A percentile compares a stretch with the other conserved stretches of the same genome.
Evolutionary conservation across 2,888 invertebrate genomes (phyloP).

Genomic region (Orthosia gothica): DNA sequence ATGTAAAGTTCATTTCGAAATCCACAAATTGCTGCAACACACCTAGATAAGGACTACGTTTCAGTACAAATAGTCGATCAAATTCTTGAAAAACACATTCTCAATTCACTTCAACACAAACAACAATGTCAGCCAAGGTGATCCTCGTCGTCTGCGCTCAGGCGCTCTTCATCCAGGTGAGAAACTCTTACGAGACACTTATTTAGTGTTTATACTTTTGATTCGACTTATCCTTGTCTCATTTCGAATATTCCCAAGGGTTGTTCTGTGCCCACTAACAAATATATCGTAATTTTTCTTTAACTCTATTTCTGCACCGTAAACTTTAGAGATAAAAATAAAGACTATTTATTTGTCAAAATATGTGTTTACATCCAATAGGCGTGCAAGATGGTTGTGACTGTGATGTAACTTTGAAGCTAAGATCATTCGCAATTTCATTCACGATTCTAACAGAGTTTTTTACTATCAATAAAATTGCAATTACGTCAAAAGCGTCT

Average conservation of each 20-base stretch:
- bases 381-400: too few relatives aligned
- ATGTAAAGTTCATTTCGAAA: constrained; percentile 5
- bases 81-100: constrained; percentile 24
- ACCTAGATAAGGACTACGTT: constrained; percentile 16
- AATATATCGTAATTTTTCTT: constrained; percentile 47
- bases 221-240: not conserved
- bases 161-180: constrained; percentile 41
- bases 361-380: too few relatives aligned
- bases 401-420: too few relatives aligned
- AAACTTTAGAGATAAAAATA: too few relatives aligned
- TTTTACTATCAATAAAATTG: not conserved
- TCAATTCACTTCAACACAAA: constrained; percentile 33
- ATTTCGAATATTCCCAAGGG: too few relatives aligned
- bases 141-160: constrained; percentile 39
- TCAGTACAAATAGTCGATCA: constrained; percentile 34
- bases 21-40: constrained; percentile 10
- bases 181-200: not conserved
- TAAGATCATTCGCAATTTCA: too few relatives aligned
- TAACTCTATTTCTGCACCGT: too few relatives aligned
- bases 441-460: not conserved
- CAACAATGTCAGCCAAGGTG: constrained; percentile 37
- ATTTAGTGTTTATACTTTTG: too few relatives aligned
- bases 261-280: too few relatives aligned
- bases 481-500: not conserved
- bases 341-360: too few relatives aligned